A percentile compares a stretch with the other conserved stretches of the same genome.
phyloP scores from a whole-genome alignment of 1,140 invertebrate genomes.

The Brachionus plicatilis region DNA sequence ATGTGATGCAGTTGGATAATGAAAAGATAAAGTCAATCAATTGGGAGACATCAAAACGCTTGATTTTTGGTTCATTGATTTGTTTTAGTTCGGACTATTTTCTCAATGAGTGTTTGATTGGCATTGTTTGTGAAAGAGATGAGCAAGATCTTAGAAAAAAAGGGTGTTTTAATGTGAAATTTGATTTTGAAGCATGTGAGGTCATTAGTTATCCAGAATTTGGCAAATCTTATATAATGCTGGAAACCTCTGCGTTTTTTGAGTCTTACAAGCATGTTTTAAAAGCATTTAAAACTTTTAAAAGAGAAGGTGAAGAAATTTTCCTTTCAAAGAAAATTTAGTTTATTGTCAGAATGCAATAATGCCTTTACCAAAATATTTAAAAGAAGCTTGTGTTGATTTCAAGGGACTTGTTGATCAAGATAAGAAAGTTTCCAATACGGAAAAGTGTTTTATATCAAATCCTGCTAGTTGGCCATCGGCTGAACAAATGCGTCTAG shows the following conservation, averaged over 20 bases:
- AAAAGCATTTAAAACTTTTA: slow-evolving; percentile 45
- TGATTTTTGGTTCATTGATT: slow-evolving; percentile 61
- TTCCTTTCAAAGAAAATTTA: slow-evolving; percentile 53
- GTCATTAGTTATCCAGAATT: background rate
- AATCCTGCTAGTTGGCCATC: slow-evolving; percentile 45
- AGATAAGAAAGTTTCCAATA: background rate
- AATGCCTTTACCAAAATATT: slow-evolving; percentile 22
- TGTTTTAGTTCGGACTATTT: slow-evolving; percentile 31
- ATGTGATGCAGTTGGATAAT: slow-evolving; percentile 41
- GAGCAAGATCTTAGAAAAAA: background rate
- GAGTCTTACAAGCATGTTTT: slow-evolving; percentile 57
- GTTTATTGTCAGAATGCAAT: slow-evolving; percentile 43
- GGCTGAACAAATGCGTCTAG: slow-evolving; percentile 44
- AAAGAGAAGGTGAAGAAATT: background rate
- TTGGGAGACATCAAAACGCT: slow-evolving; percentile 56
- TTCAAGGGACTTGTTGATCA: background rate
- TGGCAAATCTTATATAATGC: slow-evolving; percentile 45
- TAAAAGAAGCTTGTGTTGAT: background rate
- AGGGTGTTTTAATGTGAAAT: slow-evolving; percentile 2
- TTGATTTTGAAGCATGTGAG: background rate
- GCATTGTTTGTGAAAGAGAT: slow-evolving; percentile 15
- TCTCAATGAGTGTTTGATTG: slow-evolving; percentile 3
- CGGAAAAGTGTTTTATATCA: background rate
- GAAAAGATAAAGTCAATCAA: slow-evolving; percentile 41
- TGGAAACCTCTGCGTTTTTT: slow-evolving; percentile 59